Base-by-base conservation (phyloP, 2,888 invertebrate genomes). In the Camptogramma bilineatum region DNA sequence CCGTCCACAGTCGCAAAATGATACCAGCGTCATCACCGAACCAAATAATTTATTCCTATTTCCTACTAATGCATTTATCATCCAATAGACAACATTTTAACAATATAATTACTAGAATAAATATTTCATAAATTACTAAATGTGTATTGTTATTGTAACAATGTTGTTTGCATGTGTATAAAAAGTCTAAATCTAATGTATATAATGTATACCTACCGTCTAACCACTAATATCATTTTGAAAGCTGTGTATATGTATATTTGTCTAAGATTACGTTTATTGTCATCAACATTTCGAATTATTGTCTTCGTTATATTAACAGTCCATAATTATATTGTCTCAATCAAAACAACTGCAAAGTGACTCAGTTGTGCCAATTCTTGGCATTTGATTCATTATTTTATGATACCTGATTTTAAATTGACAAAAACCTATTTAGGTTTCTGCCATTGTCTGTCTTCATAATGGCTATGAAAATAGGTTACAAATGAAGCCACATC, bases 241-340 rank as follows among this genome's bases (percentile, higher is more conserved):
- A 19, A 50, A 44, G 52, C 62, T 58, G 66, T 54, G 62, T 54
- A 62, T 28, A 39, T 34, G n/a, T n/a, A n/a, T 58, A 64, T 60
- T 68, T 52, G 52, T 66, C 59, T 58, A 18, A 62, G 51, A 54
- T 52, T 59, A 68, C 56, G 57, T 66, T 64, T 61, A 70, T 73
- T 72, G 75, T 69, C 62, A 52, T 69, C 53, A 53, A 39, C 34
- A 60, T 66, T 64, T 47, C 61, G 64, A 59, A 65, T 73, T 76
- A 77, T 74, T 76, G 74, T 79, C 73, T 64, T 69, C 59, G 47
- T 61, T 46, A 28, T 48, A 17, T 42, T 42, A 50, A 66, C 62
- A 62, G 57, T 58, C 52, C 51, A 39, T 57, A 21, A n/a, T 28
- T 52, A 16, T 50, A 16, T 50, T 51, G 31, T 55, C 61, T 24